Base-by-base conservation (phyloP, 1,140 invertebrate species). In the Coelopa frigida region DNA sequence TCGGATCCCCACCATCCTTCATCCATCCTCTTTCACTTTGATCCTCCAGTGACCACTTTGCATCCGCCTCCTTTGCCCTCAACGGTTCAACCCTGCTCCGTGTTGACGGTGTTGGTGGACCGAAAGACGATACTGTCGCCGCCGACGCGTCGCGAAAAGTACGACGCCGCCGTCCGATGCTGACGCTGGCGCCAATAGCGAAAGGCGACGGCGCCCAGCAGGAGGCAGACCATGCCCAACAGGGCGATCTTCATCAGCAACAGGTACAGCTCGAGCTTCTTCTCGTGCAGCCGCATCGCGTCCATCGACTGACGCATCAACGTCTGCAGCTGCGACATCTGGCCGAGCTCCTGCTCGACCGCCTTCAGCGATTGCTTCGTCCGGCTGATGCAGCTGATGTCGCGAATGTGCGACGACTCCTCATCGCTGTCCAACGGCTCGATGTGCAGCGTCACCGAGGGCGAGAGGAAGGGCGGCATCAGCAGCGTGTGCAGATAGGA, bases 121-220 rank as follows among this genome's bases (percentile, higher is more conserved):
- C 58, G 55, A 27, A 63, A 67, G 10, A 67, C 60, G 14, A 67
- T 66, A 46, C 60, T 63, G 36, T 55, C 54, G 27, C 58, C 54
- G 0, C 57, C 59, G 1, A 57, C 57, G 12, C 57, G 54, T 4
- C 44, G 48, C 26, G 51, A 35, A 59, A 32, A 31, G 51, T 32
- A 4, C 51, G 44, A 6, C 43, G 22, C 10, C n/a, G n/a, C n/a
- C n/a, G n/a, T n/a, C n/a, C n/a, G n/a, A n/a, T n/a, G n/a, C 43
- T 15, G 6, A 44, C 46, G 8, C 49, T 21, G 2, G 55, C 42
- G 2, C 57, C 32, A 5, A 58, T 10, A 1, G 8, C 38, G 0
- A 36, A 46, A 11, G 12, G 24, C 14, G 7, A 50, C 52, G 0
- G 63, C 23, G 3, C 27, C 38, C 5, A 41, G 51, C 17, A 51